Conservation (phyloP, 2,797 vertebrate species). For the Lepus oiostolus region DNA sequence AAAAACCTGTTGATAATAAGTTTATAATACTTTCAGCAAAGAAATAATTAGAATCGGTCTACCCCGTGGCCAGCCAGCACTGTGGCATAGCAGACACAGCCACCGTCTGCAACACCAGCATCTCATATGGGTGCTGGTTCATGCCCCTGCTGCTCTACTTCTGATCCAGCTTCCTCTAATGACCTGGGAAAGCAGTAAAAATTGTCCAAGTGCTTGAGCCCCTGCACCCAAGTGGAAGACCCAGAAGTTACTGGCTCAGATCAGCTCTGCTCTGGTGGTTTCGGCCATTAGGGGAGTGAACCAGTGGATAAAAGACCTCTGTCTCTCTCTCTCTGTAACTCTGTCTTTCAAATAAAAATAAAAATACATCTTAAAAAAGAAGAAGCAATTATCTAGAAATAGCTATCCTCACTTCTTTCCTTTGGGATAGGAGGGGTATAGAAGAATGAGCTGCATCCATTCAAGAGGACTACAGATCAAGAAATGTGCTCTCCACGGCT, state of each 20-base stretch:
- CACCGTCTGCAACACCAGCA: too few species aligned
- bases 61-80: not conserved
- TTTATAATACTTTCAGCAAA: not conserved
- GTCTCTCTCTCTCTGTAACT: too few species aligned
- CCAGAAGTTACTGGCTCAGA: too few species aligned
- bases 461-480: constrained; percentile 38
- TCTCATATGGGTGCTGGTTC: too few species aligned
- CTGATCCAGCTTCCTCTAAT: too few species aligned
- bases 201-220: too few species aligned
- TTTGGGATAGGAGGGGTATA: not conserved
- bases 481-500: not conserved
- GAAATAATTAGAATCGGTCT: constrained; percentile 17
- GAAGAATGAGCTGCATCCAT: not conserved
- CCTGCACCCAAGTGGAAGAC: too few species aligned
- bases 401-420: not conserved
- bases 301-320: not conserved
- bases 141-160: too few species aligned
- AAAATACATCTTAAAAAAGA: not conserved
- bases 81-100: too few species aligned
- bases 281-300: not conserved
- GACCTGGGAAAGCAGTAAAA: too few species aligned
- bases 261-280: too few species aligned
- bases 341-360: too few species aligned
- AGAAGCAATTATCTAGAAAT: constrained; percentile 15
- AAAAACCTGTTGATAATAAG: constrained; percentile 32